These are phyloP conservation scores for Dendropsophus ebraccatus DNA, from an alignment of 2,113 vertebrate genomes.

Conservation along the genomic window DNA sequence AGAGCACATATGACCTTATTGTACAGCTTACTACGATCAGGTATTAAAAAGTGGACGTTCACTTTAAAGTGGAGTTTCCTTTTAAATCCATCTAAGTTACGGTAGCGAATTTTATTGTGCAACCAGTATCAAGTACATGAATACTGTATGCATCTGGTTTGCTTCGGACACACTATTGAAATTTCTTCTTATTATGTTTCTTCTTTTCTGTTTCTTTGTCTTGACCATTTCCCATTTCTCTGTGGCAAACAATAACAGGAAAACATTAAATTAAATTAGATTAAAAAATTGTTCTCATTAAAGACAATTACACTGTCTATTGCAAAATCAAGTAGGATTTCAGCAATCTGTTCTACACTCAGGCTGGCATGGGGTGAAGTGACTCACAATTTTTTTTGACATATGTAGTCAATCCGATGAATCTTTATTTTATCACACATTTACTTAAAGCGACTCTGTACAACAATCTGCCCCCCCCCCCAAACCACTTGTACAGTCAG, in stretches of 20 bases:
- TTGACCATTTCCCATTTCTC: not conserved
- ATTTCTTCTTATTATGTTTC: not conserved
- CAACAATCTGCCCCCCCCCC: too few relatives aligned
- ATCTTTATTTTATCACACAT: too few relatives aligned
- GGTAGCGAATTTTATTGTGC: not conserved
- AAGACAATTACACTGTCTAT: not conserved
- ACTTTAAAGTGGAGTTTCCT: not conserved
- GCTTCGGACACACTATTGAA: not conserved
- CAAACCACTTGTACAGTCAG: too few relatives aligned
- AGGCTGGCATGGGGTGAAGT: not conserved
- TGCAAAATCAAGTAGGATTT: not conserved
- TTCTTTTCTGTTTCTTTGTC: not conserved
- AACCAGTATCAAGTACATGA: not conserved
- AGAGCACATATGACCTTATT: too few relatives aligned
- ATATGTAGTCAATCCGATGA: too few relatives aligned
- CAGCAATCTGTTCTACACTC: not conserved
- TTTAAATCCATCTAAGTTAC: not conserved
- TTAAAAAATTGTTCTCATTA: conserved; percentile 2
- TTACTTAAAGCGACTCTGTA: too few relatives aligned
- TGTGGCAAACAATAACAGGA: conserved; percentile 1
- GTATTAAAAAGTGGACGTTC: too few relatives aligned
- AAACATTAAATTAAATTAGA: conserved; percentile 13
- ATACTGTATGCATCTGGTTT: not conserved
- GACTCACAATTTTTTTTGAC: too few relatives aligned
- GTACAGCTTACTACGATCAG: too few relatives aligned